Percentiles rank a stretch among this genome's conserved stretches.
Evolutionary conservation across 2,113 vertebrate species (phyloP).

Genomic region (Morphnarchus princeps): DNA sequence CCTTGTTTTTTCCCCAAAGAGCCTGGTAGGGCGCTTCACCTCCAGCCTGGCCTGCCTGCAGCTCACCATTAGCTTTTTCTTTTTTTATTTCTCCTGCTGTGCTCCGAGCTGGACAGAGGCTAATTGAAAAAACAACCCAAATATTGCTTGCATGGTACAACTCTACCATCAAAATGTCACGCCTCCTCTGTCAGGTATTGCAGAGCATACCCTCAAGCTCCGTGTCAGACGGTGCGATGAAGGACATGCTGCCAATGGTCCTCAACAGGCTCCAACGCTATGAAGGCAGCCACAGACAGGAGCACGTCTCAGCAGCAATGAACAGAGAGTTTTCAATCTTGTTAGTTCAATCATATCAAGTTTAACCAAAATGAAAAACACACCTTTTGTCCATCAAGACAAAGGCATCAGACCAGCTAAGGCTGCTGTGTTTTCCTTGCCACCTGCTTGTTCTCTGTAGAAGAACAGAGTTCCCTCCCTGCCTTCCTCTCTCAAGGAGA

Average conservation of each 20-base stretch:
- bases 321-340: background rate
- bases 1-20: background rate
- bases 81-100: background rate
- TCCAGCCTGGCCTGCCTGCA: background rate
- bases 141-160: background rate
- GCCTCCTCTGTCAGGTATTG: background rate
- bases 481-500: background rate
- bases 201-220: background rate
- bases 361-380: too few species aligned
- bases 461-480: background rate
- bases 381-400: too few species aligned
- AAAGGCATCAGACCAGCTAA: too few species aligned
- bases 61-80: background rate
- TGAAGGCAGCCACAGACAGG: background rate
- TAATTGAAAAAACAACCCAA: background rate
- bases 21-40: background rate
- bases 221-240: accelerated
- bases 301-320: accelerated
- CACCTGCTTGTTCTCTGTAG: background rate
- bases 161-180: background rate
- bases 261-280: background rate
- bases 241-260: background rate
- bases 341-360: background rate
- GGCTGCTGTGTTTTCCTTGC: too few species aligned
- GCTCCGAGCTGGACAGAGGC: background rate